A percentile compares a stretch with the other conserved stretches of the same genome.
Conservation (phyloP, 2,888 invertebrate genomes). For the Drepana falcataria region DNA sequence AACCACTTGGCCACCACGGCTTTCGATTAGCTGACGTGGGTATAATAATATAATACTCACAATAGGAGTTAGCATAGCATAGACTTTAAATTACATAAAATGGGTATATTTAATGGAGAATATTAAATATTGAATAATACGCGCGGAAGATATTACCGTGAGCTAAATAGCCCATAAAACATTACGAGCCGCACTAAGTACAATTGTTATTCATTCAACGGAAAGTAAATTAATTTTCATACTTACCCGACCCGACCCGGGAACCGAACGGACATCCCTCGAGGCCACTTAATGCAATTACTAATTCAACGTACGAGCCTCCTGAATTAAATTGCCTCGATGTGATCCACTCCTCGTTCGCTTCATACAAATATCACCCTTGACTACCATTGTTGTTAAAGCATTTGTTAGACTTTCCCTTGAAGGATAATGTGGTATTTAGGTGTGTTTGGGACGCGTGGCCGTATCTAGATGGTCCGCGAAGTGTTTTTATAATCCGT, state of each 20-base stretch:
- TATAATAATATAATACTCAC: too few species aligned
- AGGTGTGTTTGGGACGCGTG: conserved; percentile 10
- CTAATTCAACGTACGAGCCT: conserved; percentile 59
- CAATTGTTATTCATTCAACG: conserved; percentile 8
- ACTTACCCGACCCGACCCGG: conserved; percentile 18
- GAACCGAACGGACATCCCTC: conserved; percentile 44
- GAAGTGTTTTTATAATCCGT: conserved; percentile 71
- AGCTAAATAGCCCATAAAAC: neutral
- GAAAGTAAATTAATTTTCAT: conserved; percentile 18
- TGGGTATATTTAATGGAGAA: too few species aligned
- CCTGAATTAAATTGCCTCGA: conserved; percentile 49
- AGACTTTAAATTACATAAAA: too few species aligned
- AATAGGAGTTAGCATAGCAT: too few species aligned
- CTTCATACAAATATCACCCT: conserved; percentile 14
- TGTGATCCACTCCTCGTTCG: conserved; percentile 12
- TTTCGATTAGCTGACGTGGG: too few species aligned
- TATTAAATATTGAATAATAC: neutral
- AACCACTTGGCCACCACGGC: too few species aligned
- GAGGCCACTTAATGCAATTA: conserved; percentile 64
- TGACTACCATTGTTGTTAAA: conserved; percentile 10
- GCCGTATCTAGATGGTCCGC: conserved; percentile 54
- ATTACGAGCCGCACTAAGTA: neutral
- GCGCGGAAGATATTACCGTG: neutral
- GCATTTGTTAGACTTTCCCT: conserved; percentile 6
- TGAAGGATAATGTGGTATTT: conserved; percentile 5